Conservation (phyloP, 1,140 invertebrate genomes). For the Heliothis subflexa region DNA sequence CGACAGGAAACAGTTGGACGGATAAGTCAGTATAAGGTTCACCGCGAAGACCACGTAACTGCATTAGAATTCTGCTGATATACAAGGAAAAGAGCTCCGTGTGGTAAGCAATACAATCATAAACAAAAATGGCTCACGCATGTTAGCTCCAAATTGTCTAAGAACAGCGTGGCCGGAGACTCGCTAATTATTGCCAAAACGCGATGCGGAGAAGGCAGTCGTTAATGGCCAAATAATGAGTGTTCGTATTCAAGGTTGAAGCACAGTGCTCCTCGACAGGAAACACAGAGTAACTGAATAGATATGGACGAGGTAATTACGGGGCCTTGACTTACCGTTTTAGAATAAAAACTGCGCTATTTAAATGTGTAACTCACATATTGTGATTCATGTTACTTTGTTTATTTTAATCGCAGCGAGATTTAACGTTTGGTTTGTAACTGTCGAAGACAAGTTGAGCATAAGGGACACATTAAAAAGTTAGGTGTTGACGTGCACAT, state of each 20-base stretch:
- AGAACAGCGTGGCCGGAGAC: slow-evolving; percentile 40
- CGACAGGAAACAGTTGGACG: slow-evolving; percentile 17
- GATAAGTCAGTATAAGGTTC: slow-evolving; percentile 4
- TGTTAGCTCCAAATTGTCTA: slow-evolving; percentile 48
- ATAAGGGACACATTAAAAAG: not conserved
- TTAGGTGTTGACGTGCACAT: not conserved
- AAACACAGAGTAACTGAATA: slow-evolving; percentile 79
- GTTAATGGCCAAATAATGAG: slow-evolving; percentile 81
- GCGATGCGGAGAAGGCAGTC: slow-evolving; percentile 68
- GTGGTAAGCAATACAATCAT: not conserved
- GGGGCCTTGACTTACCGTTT: slow-evolving; percentile 83
- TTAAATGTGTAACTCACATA: slow-evolving; percentile 62
- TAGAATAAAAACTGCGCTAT: slow-evolving; percentile 80
- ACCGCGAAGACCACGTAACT: slow-evolving; percentile 15
- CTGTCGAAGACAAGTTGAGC: slow-evolving; percentile 1
- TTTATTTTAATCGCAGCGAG: slow-evolving; percentile 20
- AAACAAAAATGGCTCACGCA: slow-evolving; percentile 21
- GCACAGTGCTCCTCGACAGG: slow-evolving; percentile 75
- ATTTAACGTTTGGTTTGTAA: not conserved
- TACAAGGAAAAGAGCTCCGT: slow-evolving; percentile 33
- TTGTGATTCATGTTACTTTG: slow-evolving; percentile 24
- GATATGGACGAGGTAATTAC: slow-evolving; percentile 83
- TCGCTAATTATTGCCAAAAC: slow-evolving; percentile 77
- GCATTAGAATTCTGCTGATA: slow-evolving; percentile 21
- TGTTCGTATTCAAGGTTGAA: slow-evolving; percentile 75